Conservation (phyloP, 2,888 invertebrate species). For the Carabus problematicus region DNA sequence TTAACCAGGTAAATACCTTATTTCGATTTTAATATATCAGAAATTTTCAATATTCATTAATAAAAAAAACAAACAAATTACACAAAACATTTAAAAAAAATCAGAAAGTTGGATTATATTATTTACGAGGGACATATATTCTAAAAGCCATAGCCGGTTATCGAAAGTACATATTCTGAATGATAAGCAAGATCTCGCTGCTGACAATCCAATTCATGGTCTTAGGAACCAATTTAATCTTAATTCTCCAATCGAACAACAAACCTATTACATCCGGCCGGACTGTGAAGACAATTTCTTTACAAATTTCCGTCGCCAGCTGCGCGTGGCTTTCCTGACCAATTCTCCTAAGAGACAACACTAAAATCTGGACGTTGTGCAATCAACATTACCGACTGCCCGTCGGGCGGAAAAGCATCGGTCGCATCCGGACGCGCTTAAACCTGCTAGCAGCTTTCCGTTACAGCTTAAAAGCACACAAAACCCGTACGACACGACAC, state of each 20-base stretch:
- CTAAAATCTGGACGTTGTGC: not conserved
- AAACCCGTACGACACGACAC: conserved; percentile 1
- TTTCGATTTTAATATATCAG: no score
- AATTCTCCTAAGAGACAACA: not conserved
- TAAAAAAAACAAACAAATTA: no score
- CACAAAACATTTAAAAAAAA: no score
- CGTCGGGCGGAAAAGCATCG: not conserved
- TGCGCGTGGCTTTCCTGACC: not conserved
- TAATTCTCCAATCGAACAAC: conserved; percentile 11
- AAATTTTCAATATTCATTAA: no score
- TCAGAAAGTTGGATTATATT: no score
- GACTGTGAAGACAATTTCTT: not conserved
- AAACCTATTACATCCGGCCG: conserved; percentile 4
- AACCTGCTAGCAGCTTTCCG: conserved; percentile 2
- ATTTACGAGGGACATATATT: no score
- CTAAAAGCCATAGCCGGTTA: no score
- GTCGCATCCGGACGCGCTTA: not conserved
- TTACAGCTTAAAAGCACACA: conserved; percentile 11
- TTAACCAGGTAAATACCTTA: no score
- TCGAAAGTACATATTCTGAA: no score
- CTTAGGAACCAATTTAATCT: conserved; percentile 15
- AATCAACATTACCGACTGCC: not conserved
- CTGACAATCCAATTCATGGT: not conserved
- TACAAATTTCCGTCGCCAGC: not conserved
- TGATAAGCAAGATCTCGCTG: no score